phyloP scores from a whole-genome alignment of 2,797 vertebrate species.

The Chlorospingus semifuscus region DNA sequence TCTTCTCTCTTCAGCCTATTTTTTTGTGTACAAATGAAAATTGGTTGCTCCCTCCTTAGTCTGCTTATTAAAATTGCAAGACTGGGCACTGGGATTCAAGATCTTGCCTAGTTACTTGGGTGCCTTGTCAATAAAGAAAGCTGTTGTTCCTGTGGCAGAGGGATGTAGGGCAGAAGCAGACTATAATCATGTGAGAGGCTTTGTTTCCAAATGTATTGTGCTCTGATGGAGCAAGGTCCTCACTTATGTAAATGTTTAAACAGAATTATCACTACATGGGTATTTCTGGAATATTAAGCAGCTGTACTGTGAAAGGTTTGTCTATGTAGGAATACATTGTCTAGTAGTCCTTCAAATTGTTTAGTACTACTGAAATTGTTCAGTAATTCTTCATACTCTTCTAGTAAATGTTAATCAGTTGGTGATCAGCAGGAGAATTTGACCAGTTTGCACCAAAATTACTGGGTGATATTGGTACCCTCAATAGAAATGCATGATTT shows the following conservation, averaged over 20 bases:
- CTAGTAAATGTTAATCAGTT: neutral
- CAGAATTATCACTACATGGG: neutral
- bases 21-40: neutral
- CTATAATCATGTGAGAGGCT: neutral
- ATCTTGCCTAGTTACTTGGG: neutral
- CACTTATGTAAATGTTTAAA: neutral
- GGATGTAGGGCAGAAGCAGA: neutral
- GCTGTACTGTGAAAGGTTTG: neutral
- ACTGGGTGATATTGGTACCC: neutral
- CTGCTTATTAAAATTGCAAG: neutral
- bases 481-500: neutral
- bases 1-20: neutral
- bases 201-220: neutral
- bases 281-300: slow-evolving; percentile 2
- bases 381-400: neutral
- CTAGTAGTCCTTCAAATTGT: neutral
- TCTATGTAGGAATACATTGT: neutral
- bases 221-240: neutral
- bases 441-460: neutral
- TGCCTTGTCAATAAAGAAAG: neutral
- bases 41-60: neutral
- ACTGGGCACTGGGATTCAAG: neutral
- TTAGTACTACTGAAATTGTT: neutral
- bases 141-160: neutral
- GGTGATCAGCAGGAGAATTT: neutral